Base-by-base conservation (phyloP, 2,797 vertebrate species). In the Arnoldichthys spilopterus region DNA sequence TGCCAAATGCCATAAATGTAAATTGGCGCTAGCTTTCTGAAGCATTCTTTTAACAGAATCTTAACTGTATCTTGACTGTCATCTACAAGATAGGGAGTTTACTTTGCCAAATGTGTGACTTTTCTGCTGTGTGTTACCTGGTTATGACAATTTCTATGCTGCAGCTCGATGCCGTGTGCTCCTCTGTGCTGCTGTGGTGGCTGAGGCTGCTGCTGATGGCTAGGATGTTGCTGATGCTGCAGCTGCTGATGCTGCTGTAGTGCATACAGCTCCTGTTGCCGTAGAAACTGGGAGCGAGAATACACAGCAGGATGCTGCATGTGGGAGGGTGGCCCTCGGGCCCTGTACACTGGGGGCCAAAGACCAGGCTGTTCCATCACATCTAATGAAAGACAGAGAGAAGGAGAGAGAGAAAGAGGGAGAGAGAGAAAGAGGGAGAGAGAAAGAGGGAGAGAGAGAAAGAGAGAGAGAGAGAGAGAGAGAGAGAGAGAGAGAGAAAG, bases 361-460 rank as follows among this genome's bases (percentile, higher is more conserved):
- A 98, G 91, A 0, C 97, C 96, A 0, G 95, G 95, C 93, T 98
- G 97, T 91, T 98, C 97, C 95, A 98, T 98, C 89, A 98, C 96
- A 15, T 98, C 97, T 80, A 96, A 95, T 95, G 93, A 90, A 89
- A 87, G 78, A 88, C 85, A 85, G 4, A 79, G 67, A 87, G 77
- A 78, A 83, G 54, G 78, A 78, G 84, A 56, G 77, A 81, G 77
- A 76, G 80, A 53, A 40, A 51, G 53, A 62, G 68, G 37, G 51
- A 26, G 45, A 40, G 13, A 32, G 28, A 13, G 6, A 58, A 64
- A 83, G 77, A 83, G 79, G 34, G 30, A 62, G 59, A 18, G 16
- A 32, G 16, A 62, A 30, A 62, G 30, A 30, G 26, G 2, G 15
- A 24, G n/a, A 11, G 53, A 24, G 53, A 9, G 49, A 18, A 16